Conservation (phyloP, 2,113 vertebrate genomes). For the Felis catus region DNA sequence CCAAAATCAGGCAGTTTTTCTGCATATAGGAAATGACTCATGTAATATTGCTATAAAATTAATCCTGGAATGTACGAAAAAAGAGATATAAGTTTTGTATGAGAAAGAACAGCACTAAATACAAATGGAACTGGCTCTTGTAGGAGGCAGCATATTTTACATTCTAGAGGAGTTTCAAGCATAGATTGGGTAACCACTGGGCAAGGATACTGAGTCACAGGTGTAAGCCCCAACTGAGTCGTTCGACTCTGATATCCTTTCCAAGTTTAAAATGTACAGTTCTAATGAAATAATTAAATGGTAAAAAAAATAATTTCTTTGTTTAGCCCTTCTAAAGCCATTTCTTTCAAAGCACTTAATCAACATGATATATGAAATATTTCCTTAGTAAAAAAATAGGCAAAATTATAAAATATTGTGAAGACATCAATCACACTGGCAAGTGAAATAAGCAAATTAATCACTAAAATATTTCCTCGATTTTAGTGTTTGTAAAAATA, state of each 20-base stretch:
- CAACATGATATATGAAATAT: neutral
- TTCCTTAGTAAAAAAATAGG: neutral
- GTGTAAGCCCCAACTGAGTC: rapidly evolving
- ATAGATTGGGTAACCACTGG: neutral
- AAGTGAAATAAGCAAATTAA: neutral
- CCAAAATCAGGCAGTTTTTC: neutral
- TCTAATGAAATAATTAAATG: neutral
- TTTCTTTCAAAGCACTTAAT: neutral
- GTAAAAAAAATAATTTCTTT: neutral
- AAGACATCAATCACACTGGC: no score
- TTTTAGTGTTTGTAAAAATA: neutral
- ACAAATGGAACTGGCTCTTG: neutral
- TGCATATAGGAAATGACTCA: neutral
- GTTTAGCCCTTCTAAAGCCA: neutral
- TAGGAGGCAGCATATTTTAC: neutral
- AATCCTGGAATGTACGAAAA: neutral
- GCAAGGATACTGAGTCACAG: no score
- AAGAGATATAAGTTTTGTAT: neutral
- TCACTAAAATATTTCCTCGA: neutral
- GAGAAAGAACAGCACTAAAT: neutral
- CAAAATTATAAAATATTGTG: neutral
- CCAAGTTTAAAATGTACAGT: neutral
- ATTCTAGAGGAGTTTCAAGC: neutral
- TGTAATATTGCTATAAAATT: neutral
- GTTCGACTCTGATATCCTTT: no score